Evolutionary conservation across 2,888 invertebrate species (phyloP), one percentile per base, ranked within the genome.

Genomic region (Euphydryas editha): DNA sequence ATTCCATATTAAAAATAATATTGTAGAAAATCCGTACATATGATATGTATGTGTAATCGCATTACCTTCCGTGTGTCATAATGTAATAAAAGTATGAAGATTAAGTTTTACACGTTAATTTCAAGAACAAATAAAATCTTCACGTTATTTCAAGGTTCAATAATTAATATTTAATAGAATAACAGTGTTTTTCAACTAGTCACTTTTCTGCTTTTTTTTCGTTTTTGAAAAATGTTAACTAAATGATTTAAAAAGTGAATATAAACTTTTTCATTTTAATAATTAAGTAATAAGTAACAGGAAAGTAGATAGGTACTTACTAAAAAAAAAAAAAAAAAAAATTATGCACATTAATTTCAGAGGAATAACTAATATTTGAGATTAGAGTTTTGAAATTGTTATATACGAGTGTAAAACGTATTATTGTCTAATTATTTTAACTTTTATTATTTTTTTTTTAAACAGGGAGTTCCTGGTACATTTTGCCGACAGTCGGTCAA

Each of bases 381-480:
- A n/a, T n/a, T n/a, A n/a, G n/a, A n/a, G n/a, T n/a, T n/a, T n/a
- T n/a, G n/a, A n/a, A n/a, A n/a, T n/a, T n/a, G n/a, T n/a, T n/a
- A n/a, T n/a, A n/a, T n/a, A n/a, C n/a, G n/a, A n/a, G n/a, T n/a
- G n/a, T n/a, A n/a, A n/a, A n/a, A n/a, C n/a, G n/a, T n/a, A n/a
- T n/a, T n/a, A n/a, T 7, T 6, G 7, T 20, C 6, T 59, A 46
- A 44, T 30, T 7, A 30, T 30, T 30, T 1, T 30, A 8, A 30
- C n/a, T n/a, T n/a, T n/a, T n/a, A n/a, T n/a, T n/a, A n/a, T n/a
- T n/a, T n/a, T n/a, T n/a, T n/a, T n/a, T n/a, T n/a, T n/a, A 36
- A 63, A 0, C 70, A 92, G 92, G 91, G 90, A 70, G 86, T 88
- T 65, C 81, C 87, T 5, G 83, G 80, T 17, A 36, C 83, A 42